These are phyloP conservation scores for Platycheirus rosarum DNA, from an alignment of 2,888 invertebrate species.

Conservation along the genomic window DNA sequence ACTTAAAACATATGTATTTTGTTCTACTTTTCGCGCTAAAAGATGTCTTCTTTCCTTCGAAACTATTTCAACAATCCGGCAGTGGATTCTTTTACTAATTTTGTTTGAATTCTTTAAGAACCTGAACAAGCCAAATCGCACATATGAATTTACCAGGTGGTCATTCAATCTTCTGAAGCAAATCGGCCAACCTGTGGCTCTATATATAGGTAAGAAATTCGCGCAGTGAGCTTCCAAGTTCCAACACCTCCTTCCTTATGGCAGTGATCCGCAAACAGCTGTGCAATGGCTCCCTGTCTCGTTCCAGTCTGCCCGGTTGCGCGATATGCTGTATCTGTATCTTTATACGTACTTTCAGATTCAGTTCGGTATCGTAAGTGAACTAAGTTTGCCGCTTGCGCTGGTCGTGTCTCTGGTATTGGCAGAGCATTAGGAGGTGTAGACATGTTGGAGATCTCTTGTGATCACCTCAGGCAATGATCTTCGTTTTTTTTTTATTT, in stretches of 20 bases:
- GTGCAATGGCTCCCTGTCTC: constrained; percentile 68
- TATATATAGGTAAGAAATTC: constrained; percentile 65
- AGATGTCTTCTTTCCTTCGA: too few species aligned
- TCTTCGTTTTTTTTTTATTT: constrained; percentile 60
- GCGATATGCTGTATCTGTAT: constrained; percentile 26
- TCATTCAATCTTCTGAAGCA: constrained; percentile 70
- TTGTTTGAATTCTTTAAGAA: background rate
- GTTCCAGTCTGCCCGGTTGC: constrained; percentile 62
- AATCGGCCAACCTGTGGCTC: constrained; percentile 57
- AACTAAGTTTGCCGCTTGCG: constrained; percentile 41
- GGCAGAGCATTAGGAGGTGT: constrained; percentile 52
- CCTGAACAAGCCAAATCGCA: constrained; percentile 49
- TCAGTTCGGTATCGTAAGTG: too few species aligned
- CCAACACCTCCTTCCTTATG: constrained; percentile 60
- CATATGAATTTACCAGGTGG: constrained; percentile 62
- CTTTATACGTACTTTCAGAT: too few species aligned
- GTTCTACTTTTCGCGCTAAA: constrained; percentile 5
- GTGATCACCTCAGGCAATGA: constrained; percentile 58
- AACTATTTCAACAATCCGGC: constrained; percentile 4
- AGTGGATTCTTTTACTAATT: constrained; percentile 14
- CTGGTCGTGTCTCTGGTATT: constrained; percentile 33
- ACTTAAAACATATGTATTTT: too few species aligned
- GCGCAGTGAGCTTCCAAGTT: constrained; percentile 39
- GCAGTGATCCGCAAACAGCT: constrained; percentile 53
- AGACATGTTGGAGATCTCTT: constrained; percentile 70